Evolutionary conservation across 1,140 invertebrate species (phyloP).

Genomic region (Trachymyrmex cornetzi): DNA sequence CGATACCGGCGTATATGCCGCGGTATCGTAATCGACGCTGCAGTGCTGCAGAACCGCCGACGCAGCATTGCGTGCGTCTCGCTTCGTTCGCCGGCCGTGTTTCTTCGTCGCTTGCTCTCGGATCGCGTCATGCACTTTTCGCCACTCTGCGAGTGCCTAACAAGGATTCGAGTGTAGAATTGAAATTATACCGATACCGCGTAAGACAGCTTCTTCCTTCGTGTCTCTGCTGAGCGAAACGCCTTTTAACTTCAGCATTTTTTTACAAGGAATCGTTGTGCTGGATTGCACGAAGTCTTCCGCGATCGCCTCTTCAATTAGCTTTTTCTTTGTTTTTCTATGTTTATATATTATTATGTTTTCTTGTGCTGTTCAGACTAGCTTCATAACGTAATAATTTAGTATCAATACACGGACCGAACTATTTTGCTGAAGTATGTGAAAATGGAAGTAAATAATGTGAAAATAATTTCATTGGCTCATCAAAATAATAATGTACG

Average conservation of each 20-base stretch:
- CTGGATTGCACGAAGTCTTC: conserved; percentile 9
- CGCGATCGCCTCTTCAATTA: conserved; percentile 15
- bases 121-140: conserved; percentile 48
- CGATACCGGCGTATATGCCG: conserved; percentile 57
- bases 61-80: conserved; percentile 80
- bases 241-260: not conserved
- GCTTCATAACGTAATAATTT: too few species aligned
- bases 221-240: not conserved
- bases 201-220: not conserved
- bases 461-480: too few species aligned
- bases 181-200: not conserved
- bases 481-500: too few species aligned
- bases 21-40: conserved; percentile 57
- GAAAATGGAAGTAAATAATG: too few species aligned
- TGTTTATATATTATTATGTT: not conserved
- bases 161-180: not conserved
- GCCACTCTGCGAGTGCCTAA: conserved; percentile 8
- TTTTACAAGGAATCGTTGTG: not conserved
- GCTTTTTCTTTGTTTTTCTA: conserved; percentile 23
- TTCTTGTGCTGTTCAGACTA: too few species aligned
- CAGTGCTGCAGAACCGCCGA: conserved; percentile 34
- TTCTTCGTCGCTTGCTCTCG: conserved; percentile 69
- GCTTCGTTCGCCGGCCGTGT: conserved; percentile 74
- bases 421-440: too few species aligned
- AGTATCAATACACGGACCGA: too few species aligned